These are phyloP conservation scores for Bombylius discolor DNA, from an alignment of 2,888 invertebrate genomes.

Conservation along the genomic window DNA sequence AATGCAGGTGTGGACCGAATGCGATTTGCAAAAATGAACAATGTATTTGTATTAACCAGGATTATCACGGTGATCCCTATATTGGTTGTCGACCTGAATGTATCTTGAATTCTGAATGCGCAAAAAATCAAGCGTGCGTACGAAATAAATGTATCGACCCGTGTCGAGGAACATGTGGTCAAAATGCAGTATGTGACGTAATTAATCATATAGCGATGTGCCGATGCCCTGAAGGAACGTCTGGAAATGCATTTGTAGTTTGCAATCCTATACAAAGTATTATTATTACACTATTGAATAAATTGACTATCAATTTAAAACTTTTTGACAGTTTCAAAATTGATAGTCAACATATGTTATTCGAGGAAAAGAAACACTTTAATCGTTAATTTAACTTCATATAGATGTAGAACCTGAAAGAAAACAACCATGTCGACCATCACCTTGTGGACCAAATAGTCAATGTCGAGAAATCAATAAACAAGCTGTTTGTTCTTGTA, in stretches of 20 bases:
- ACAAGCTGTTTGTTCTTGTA: slow-evolving; percentile 59
- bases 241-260: slow-evolving; percentile 52
- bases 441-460: slow-evolving; percentile 62
- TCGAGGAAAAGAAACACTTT: too few relatives aligned
- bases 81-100: slow-evolving; percentile 61
- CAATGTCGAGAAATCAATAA: slow-evolving; percentile 52
- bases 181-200: slow-evolving; percentile 56
- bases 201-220: slow-evolving; percentile 59
- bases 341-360: background rate
- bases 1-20: slow-evolving; percentile 46
- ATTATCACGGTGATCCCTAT: slow-evolving; percentile 54
- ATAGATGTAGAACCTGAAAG: background rate
- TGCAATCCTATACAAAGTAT: slow-evolving; percentile 31
- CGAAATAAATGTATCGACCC: slow-evolving; percentile 59
- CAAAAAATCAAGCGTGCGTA: slow-evolving; percentile 52
- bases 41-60: slow-evolving; percentile 45
- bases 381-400: too few relatives aligned
- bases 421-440: slow-evolving; percentile 39
- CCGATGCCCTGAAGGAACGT: slow-evolving; percentile 44
- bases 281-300: background rate
- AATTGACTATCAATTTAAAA: too few relatives aligned
- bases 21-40: slow-evolving; percentile 51
- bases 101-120: slow-evolving; percentile 54
- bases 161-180: slow-evolving; percentile 57
- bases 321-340: too few relatives aligned